Percentiles rank a stretch among this genome's conserved stretches.
These are phyloP conservation scores for Eristalinus aeneus DNA, from an alignment of 2,888 invertebrate species.

Conservation along the genomic window DNA sequence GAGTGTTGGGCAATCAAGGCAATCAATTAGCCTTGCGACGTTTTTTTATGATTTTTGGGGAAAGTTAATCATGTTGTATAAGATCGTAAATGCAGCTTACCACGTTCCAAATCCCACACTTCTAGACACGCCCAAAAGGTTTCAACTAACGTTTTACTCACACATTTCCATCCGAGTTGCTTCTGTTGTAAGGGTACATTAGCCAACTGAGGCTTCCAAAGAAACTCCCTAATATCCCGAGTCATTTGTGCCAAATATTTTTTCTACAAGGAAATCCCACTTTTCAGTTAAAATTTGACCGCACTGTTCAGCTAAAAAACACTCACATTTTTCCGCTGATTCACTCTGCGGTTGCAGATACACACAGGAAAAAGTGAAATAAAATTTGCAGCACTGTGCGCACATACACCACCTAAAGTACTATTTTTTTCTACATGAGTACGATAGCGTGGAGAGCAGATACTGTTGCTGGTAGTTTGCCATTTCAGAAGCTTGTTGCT, in stretches of 20 bases:
- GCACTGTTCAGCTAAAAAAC: conserved; percentile 20
- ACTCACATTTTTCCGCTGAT: conserved; percentile 47
- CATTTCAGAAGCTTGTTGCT: conserved; percentile 65
- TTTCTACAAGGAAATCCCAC: conserved; percentile 20
- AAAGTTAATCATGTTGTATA: no score
- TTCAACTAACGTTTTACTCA: no score
- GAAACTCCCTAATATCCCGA: not conserved
- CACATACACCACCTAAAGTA: not conserved
- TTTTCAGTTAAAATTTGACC: not conserved
- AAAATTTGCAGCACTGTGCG: conserved; percentile 38
- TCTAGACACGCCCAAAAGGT: no score
- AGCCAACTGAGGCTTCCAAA: not conserved
- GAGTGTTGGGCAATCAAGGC: no score
- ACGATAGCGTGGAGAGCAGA: conserved; percentile 29
- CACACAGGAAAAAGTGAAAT: conserved; percentile 31
- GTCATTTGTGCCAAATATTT: not conserved
- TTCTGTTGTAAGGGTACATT: no score
- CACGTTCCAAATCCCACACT: no score
- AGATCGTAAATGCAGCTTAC: no score
- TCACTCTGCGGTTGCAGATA: conserved; percentile 29
- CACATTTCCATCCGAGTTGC: no score
- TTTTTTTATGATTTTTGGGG: no score
- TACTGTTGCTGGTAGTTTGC: conserved; percentile 56
- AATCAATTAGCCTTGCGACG: no score
- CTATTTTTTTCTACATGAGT: not conserved